Conservation (phyloP, 2,797 vertebrate genomes). For the Galago senegalensis region DNA sequence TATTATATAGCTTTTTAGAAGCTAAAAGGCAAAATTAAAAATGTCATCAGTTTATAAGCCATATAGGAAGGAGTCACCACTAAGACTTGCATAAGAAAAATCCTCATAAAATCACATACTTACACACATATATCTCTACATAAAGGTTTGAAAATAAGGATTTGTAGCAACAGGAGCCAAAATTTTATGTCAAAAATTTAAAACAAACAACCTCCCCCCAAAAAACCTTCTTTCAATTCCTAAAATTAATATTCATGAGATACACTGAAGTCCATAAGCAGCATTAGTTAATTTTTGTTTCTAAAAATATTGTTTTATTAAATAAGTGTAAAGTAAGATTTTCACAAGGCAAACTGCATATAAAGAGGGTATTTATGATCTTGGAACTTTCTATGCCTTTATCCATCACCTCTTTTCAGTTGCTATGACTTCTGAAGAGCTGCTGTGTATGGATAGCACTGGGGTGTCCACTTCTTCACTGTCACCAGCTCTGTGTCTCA, state of each 20-base stretch:
- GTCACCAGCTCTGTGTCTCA: fast-evolving
- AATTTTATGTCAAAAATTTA: neutral
- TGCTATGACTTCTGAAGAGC: neutral
- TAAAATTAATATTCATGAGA: constrained; percentile 13
- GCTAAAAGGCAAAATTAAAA: constrained; percentile 22
- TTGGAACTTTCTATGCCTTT: neutral
- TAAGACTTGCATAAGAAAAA: neutral
- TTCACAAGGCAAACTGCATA: constrained; percentile 75
- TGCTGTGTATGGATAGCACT: fast-evolving
- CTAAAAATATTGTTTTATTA: constrained; percentile 81
- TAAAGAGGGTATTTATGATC: constrained; percentile 35
- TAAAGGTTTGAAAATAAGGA: neutral
- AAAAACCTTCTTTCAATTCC: neutral
- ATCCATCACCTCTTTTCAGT: neutral
- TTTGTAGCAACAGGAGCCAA: neutral
- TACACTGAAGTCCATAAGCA: neutral
- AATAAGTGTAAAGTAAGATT: constrained; percentile 81
- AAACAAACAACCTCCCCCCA: neutral
- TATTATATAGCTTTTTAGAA: constrained; percentile 3
- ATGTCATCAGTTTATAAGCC: neutral
- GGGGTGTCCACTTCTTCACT: fast-evolving
- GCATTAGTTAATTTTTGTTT: constrained; percentile 36
- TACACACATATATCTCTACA: neutral
- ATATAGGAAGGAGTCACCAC: neutral
- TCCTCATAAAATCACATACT: constrained; percentile 4